Evolutionary conservation across 2,888 invertebrate species (phyloP).

Genomic region (Lithophane socia): DNA sequence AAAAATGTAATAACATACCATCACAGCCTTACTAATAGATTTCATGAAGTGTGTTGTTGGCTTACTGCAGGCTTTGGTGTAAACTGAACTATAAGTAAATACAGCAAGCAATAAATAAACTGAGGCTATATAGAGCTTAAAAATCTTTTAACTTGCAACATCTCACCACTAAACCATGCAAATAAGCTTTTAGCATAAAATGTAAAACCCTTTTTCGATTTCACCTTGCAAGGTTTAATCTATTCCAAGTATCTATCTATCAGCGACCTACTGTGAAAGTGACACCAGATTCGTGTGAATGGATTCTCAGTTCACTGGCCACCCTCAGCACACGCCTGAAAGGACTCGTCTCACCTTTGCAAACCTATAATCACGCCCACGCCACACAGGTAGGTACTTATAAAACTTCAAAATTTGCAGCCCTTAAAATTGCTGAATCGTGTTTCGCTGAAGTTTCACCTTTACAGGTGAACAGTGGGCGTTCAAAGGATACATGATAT

Average conservation of each 20-base stretch:
- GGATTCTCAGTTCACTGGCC: slow-evolving; percentile 46
- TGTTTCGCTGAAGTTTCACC: slow-evolving; percentile 11
- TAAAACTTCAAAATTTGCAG: slow-evolving; percentile 27
- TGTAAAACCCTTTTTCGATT: neutral
- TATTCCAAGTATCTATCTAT: slow-evolving; percentile 2
- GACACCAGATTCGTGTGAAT: slow-evolving; percentile 39
- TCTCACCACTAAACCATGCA: neutral
- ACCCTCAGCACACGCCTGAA: slow-evolving; percentile 29
- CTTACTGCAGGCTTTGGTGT: neutral
- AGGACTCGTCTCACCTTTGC: slow-evolving; percentile 36
- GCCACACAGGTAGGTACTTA: neutral
- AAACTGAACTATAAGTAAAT: neutral
- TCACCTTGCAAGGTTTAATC: slow-evolving; percentile 19
- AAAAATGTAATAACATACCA: no score
- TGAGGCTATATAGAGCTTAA: neutral
- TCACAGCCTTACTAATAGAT: no score
- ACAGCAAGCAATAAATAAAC: neutral
- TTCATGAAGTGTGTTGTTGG: neutral
- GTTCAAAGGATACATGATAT: neutral
- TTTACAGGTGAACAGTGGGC: slow-evolving; percentile 19
- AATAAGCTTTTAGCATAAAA: slow-evolving; percentile 7
- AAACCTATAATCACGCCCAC: slow-evolving; percentile 14
- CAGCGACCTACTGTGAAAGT: slow-evolving; percentile 36
- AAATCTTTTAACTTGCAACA: neutral
- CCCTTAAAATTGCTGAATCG: slow-evolving; percentile 19